Conservation (phyloP, 1,140 invertebrate species). For the Hypsibius dujardini region DNA sequence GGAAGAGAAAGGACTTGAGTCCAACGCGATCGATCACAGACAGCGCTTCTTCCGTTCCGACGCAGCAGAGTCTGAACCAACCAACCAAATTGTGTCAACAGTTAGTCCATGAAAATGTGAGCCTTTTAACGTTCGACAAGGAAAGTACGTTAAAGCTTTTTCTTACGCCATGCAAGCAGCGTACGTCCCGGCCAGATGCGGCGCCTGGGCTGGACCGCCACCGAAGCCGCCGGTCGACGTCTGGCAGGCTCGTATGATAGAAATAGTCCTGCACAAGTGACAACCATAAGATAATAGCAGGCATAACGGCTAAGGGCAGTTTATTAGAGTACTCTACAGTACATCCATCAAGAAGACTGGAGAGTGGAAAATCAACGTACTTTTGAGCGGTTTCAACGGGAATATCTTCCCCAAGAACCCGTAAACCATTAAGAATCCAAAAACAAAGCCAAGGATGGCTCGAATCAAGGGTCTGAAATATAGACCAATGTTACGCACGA, state of each 20-base stretch:
- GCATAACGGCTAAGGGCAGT: too few relatives aligned
- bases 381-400: slow-evolving; percentile 45
- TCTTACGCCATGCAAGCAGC: slow-evolving; percentile 68
- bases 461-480: slow-evolving; percentile 62
- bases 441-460: slow-evolving; percentile 85
- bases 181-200: slow-evolving; percentile 90
- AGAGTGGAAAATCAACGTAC: too few relatives aligned
- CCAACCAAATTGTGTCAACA: neutral
- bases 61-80: slow-evolving; percentile 45
- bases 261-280: slow-evolving; percentile 21
- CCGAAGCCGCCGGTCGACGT: slow-evolving; percentile 68
- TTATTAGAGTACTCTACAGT: too few relatives aligned
- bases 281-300: too few relatives aligned
- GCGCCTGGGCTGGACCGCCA: slow-evolving; percentile 66
- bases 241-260: slow-evolving; percentile 51
- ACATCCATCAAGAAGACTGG: too few relatives aligned
- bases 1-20: slow-evolving; percentile 56
- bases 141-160: too few relatives aligned
- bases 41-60: slow-evolving; percentile 70
- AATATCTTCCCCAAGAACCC: slow-evolving; percentile 54
- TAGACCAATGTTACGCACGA: too few relatives aligned
- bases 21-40: slow-evolving; percentile 60
- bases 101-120: neutral
- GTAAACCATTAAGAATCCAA: slow-evolving; percentile 80
- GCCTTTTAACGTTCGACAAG: neutral